These are phyloP conservation scores for Origma solitaria DNA, from an alignment of 2,113 vertebrate species.

Conservation along the genomic window DNA sequence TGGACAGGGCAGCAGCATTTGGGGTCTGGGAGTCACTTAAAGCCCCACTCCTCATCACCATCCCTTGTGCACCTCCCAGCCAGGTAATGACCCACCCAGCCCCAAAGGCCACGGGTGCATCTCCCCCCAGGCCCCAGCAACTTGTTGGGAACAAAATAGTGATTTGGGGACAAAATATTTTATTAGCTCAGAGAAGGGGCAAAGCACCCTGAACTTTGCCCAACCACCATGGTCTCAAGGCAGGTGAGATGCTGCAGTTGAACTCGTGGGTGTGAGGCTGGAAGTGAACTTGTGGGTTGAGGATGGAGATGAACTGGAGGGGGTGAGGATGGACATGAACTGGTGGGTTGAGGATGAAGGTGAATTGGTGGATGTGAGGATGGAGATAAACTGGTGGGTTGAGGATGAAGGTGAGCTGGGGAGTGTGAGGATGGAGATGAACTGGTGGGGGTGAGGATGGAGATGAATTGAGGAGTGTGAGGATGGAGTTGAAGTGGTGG, in stretches of 20 bases:
- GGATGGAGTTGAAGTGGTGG: no score
- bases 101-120: background rate
- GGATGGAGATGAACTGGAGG: accelerated
- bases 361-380: background rate
- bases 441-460: no score
- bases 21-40: background rate
- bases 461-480: accelerated
- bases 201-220: background rate
- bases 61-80: accelerated
- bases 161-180: background rate
- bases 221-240: accelerated
- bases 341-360: accelerated
- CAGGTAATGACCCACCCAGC: background rate
- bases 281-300: accelerated
- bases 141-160: no score
- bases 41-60: background rate
- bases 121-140: no score
- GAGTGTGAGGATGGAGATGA: background rate
- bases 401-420: background rate
- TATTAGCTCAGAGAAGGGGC: background rate
- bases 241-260: background rate
- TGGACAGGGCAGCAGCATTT: background rate
- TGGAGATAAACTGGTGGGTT: background rate
- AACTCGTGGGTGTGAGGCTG: background rate
- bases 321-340: background rate